Evolutionary conservation across 1,140 invertebrate genomes (phyloP).

Genomic region (Zaprionus ornatus): DNA sequence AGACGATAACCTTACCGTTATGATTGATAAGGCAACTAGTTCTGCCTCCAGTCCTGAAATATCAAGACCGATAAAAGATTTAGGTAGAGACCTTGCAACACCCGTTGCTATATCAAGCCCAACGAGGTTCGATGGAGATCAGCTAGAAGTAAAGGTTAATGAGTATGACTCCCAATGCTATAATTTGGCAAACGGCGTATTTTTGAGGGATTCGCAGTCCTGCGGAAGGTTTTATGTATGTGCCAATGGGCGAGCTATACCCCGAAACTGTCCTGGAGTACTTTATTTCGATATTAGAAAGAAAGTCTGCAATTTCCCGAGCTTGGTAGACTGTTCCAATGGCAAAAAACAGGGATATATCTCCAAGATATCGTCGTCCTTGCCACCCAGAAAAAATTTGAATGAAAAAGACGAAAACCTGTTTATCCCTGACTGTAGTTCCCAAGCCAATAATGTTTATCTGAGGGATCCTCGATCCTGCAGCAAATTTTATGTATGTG

Average conservation of each 20-base stretch:
- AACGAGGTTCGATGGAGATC: neutral
- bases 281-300: constrained; percentile 56
- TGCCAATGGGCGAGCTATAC: constrained; percentile 33
- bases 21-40: neutral
- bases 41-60: neutral
- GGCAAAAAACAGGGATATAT: neutral
- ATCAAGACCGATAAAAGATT: neutral
- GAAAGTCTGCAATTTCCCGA: constrained; percentile 59
- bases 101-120: neutral
- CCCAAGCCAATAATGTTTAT: constrained; percentile 38
- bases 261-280: constrained; percentile 35
- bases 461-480: constrained; percentile 48
- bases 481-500: constrained; percentile 57
- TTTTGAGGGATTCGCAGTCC: constrained; percentile 27
- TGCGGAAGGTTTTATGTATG: constrained; percentile 58
- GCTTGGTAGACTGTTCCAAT: constrained; percentile 48
- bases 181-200: constrained; percentile 40
- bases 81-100: neutral
- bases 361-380: neutral
- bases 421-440: constrained; percentile 34
- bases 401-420: neutral
- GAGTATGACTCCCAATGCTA: constrained; percentile 5
- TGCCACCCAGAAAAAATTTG: neutral
- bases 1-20: neutral
- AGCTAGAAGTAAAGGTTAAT: neutral